Base-by-base conservation (phyloP, 2,113 vertebrate species). In the Eudyptes chrysolophus region DNA sequence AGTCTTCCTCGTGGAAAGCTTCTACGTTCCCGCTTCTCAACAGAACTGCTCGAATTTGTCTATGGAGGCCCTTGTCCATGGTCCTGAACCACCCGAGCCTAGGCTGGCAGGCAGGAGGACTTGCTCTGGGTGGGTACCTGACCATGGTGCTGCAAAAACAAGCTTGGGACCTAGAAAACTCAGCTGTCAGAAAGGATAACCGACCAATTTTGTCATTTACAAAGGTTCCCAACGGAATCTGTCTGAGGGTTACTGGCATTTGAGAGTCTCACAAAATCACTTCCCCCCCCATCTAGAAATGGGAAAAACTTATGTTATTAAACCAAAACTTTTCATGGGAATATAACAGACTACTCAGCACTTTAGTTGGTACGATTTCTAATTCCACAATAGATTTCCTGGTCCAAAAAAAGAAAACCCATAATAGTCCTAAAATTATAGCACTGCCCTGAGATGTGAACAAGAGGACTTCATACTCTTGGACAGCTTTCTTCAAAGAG, bases 21-120 rank as follows among this genome's bases (percentile, higher is more conserved):
- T 42, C 21, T 0, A 5, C 0, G 10, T 14, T 40, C 25, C 32
- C 0, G 46, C 27, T 13, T 7, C 3, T 5, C 17, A n/a, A 2
- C 21, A 3, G 18, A 25, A n/a, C 1, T 0, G 9, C 38, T 3
- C 2, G 11, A 1, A 2, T 1, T 0, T 1, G 10, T 1, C 7
- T 1, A 3, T 11, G 16, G 18, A 0, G 1, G 25, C 2, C 17
- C 21, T 58, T 97, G 82, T 90, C 96, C 96, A 2, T 55, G 97
- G 97, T 97, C 1, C 97, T 97, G 96, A 64, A 26, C 1, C 6
- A 0, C 9, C 11, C 11, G 3, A 4, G 5, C 26, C 13, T 1
- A 0, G 14, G 8, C 60, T 0, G 49, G 9, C 7, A 5, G 58
- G 0, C 26, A 11, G 0, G 4, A 5, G 8, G 40, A 1, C 7